phyloP scores from a whole-genome alignment of 2,113 vertebrate species.

The Saguinus midas region DNA sequence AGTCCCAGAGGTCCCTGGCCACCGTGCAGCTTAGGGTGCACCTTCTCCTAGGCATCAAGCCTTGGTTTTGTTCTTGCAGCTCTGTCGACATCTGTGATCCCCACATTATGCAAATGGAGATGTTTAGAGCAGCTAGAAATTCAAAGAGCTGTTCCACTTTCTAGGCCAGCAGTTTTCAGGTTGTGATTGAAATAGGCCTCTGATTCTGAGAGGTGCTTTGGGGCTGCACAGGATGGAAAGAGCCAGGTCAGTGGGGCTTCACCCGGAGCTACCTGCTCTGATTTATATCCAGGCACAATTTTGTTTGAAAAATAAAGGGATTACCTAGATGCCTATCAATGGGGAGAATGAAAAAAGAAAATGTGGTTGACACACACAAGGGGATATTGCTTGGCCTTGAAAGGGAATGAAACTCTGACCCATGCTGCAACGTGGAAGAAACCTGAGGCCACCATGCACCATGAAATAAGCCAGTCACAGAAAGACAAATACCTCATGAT shows the following conservation, averaged over 20 bases:
- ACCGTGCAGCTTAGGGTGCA: fast-evolving
- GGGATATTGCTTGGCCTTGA: neutral
- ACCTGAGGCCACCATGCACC: neutral
- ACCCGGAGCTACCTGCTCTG: neutral
- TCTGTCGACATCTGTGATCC: neutral
- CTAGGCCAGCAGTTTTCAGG: neutral
- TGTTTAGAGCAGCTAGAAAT: neutral
- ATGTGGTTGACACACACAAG: fast-evolving
- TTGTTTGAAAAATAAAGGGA: neutral
- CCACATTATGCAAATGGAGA: neutral
- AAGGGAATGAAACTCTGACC: neutral
- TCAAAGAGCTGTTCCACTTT: neutral
- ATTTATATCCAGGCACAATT: neutral
- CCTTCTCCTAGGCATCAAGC: fast-evolving
- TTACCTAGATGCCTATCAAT: too few species aligned
- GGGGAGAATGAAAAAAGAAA: neutral
- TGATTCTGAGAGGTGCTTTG: neutral
- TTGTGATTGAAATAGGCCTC: neutral
- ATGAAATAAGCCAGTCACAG: neutral
- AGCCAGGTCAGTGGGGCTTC: neutral
- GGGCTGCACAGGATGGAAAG: neutral
- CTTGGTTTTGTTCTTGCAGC: neutral
- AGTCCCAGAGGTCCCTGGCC: neutral
- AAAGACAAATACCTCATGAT: fast-evolving
- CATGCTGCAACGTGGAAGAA: fast-evolving